Conservation (phyloP, 1,140 invertebrate species). For the Eulimnadia texana region DNA sequence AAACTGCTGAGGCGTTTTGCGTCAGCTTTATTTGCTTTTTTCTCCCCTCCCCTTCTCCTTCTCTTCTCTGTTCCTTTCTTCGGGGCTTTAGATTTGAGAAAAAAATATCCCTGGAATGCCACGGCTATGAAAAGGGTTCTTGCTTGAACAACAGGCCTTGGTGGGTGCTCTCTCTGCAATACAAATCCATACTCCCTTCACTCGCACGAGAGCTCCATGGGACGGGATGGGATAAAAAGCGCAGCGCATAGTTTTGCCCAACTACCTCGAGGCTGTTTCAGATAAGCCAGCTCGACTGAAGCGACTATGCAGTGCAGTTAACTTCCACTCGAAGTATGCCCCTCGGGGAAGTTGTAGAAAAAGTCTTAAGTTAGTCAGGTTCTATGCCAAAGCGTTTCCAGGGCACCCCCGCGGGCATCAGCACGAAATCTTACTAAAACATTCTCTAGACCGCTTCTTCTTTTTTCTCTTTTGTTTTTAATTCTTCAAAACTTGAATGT, state of each 20-base stretch:
- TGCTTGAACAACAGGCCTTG: background rate
- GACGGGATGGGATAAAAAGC: no score
- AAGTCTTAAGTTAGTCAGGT: no score
- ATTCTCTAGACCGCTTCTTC: background rate
- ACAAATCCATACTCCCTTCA: no score
- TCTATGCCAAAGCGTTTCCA: background rate
- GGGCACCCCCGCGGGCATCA: background rate
- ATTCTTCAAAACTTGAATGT: background rate
- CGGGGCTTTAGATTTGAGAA: background rate
- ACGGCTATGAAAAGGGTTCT: background rate
- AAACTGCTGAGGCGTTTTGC: background rate
- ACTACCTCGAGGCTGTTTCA: background rate
- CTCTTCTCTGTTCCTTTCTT: background rate
- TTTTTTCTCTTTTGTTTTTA: constrained; percentile 9
- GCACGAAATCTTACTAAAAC: background rate
- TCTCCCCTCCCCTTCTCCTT: background rate
- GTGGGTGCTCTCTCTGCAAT: no score
- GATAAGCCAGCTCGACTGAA: background rate
- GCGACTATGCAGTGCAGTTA: no score
- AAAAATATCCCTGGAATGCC: background rate
- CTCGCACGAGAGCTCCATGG: no score
- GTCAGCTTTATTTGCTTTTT: background rate
- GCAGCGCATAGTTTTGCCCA: no score
- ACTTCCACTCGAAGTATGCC: no score
- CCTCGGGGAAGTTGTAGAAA: no score